Base-by-base conservation (phyloP, 2,113 vertebrate species). In the Camarhynchus parvulus region DNA sequence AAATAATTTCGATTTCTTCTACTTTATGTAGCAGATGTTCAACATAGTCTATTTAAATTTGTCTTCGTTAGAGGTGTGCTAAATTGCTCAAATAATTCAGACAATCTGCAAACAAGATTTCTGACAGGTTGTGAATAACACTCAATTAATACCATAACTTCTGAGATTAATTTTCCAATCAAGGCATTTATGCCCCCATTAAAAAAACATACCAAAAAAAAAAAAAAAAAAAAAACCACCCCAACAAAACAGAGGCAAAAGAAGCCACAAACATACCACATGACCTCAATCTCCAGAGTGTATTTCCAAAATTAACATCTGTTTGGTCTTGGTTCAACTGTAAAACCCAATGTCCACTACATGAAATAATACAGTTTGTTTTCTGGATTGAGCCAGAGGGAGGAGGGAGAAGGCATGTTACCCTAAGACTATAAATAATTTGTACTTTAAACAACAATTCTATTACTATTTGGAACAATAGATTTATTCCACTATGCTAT, bases 71-170 rank as follows among this genome's bases (percentile, higher is more conserved):
- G 93, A 96, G 95, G 96, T 97, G 76, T 79, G 83, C 83, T 95
- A 84, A 94, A 89, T 89, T 87, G 85, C 86, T 95, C 77, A 90
- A 90, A 73, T 95, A 97, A 96, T 94, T 95, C 92, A 95, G 95
- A 96, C 96, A 96, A 95, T 95, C 91, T 95, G 94, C 93, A 95
- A 97, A 96, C 93, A 94, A 87, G 91, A 89, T 76, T 95, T 94
- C 80, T 97, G 96, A 95, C 94, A 95, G 85, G 94, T 92, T 96
- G 93, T 87, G 94, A 96, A 96, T 69, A 96, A 93, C 88, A 92
- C 76, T 92, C 92, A 92, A 87, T 95, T 96, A 94, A 84, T 95
- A 93, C 13, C 70, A 47, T 77, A 95, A 95, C 21, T 96, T 95
- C 85, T 78, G 69, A 95, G 74, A 90, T 72, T 92, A 87, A 84